phyloP scores from a whole-genome alignment of 2,888 invertebrate species.

The Taphrorychus bicolor region DNA sequence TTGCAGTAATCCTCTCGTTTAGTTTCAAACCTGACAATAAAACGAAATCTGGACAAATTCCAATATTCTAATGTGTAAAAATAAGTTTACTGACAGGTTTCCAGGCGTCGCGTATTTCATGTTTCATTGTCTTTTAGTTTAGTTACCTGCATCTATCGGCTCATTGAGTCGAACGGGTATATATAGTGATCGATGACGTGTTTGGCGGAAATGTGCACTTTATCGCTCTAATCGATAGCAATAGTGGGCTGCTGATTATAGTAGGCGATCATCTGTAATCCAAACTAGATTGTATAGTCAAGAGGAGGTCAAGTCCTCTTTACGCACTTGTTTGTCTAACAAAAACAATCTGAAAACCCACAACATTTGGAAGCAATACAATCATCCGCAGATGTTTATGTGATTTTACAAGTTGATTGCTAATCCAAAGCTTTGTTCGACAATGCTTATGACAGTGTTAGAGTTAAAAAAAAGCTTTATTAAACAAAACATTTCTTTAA shows the following conservation, averaged over 20 bases:
- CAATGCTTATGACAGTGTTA: too few relatives aligned
- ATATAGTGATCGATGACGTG: neutral
- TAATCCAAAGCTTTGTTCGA: slow-evolving; percentile 31
- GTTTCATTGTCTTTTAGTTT: slow-evolving; percentile 22
- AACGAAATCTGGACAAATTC: slow-evolving; percentile 38
- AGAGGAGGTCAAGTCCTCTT: too few relatives aligned
- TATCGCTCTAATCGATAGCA: neutral
- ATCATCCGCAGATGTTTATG: slow-evolving; percentile 23
- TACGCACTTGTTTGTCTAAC: too few relatives aligned
- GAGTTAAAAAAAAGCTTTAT: neutral
- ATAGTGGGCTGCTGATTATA: neutral
- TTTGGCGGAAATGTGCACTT: neutral
- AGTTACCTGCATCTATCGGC: neutral
- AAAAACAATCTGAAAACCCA: too few relatives aligned
- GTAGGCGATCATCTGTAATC: neutral
- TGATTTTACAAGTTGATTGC: slow-evolving; percentile 17
- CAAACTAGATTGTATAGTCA: too few relatives aligned
- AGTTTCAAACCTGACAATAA: slow-evolving; percentile 24
- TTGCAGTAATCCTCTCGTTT: neutral
- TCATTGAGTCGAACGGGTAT: neutral
- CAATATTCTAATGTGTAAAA: slow-evolving; percentile 40
- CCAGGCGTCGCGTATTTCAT: slow-evolving; percentile 15
- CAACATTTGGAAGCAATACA: too few relatives aligned
- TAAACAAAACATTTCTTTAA: neutral
- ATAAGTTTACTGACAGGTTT: slow-evolving; percentile 30